Conservation (phyloP, 2,797 vertebrate species). For the Alauda arvensis region DNA sequence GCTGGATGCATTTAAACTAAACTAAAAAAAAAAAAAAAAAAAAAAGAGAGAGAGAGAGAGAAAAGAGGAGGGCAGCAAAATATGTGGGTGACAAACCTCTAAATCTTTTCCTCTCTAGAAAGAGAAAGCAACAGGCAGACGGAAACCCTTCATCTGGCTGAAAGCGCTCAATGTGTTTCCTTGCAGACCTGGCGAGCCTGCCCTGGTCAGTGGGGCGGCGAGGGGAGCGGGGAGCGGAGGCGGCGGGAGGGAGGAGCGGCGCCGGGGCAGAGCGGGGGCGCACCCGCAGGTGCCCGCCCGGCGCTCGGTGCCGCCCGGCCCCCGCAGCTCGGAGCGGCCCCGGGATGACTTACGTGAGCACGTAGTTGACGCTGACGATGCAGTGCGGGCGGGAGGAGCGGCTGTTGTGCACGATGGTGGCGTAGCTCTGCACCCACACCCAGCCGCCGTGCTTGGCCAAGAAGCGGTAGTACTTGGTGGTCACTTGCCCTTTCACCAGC, state of each 20-base stretch:
- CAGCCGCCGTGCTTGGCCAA: slow-evolving; percentile 94
- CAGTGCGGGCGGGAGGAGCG: slow-evolving; percentile 95
- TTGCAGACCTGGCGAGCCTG: slow-evolving; percentile 6
- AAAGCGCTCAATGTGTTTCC: slow-evolving; percentile 34
- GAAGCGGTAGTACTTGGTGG: slow-evolving; percentile 96
- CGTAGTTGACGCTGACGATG: slow-evolving; percentile 98
- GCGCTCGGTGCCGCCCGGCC: neutral
- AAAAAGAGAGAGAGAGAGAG: neutral
- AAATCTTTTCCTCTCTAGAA: slow-evolving; percentile 52
- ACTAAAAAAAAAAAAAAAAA: neutral
- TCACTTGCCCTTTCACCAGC: slow-evolving; percentile 96
- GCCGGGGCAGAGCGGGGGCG: neutral
- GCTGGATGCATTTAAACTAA: slow-evolving; percentile 45
- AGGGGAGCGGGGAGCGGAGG: neutral
- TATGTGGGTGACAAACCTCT: slow-evolving; percentile 47
- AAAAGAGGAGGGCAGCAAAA: neutral
- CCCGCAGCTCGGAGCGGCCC: neutral
- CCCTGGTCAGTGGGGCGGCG: neutral
- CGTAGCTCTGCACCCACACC: slow-evolving; percentile 98
- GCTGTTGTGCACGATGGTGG: slow-evolving; percentile 97
- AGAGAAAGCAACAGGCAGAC: slow-evolving; percentile 21
- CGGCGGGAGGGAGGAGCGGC: neutral
- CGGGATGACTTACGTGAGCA: slow-evolving; percentile 90
- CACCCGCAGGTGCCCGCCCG: neutral
- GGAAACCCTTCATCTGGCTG: slow-evolving; percentile 52